Evolutionary conservation across 2,797 vertebrate genomes (phyloP).

Genomic region (Discoglossus pictus): DNA sequence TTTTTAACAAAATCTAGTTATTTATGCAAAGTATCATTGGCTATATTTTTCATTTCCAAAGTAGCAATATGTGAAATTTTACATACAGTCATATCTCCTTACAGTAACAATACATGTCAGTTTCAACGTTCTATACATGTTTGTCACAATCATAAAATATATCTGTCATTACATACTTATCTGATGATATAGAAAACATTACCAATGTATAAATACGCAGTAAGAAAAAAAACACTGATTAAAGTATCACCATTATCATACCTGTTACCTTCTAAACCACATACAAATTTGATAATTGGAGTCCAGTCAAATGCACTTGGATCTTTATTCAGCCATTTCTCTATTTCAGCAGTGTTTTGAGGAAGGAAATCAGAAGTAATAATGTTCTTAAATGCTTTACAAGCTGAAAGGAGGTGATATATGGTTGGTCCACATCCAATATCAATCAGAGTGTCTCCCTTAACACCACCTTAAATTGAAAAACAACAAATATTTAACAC

Average conservation of each 20-base stretch:
- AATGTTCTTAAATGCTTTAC: constrained; percentile 70
- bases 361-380: constrained; percentile 69
- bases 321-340: constrained; percentile 64
- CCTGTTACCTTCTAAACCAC: constrained; percentile 72
- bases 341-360: constrained; percentile 68
- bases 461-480: constrained; percentile 57
- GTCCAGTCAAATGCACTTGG: constrained; percentile 68
- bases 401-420: constrained; percentile 76
- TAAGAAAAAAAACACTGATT: too few relatives aligned
- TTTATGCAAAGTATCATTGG: too few relatives aligned
- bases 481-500: background rate
- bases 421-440: constrained; percentile 69
- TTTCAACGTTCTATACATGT: too few relatives aligned
- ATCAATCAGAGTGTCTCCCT: constrained; percentile 68
- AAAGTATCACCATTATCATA: too few relatives aligned
- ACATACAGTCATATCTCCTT: constrained; percentile 48
- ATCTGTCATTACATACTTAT: too few relatives aligned
- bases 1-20: too few relatives aligned
- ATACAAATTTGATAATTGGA: constrained; percentile 68
- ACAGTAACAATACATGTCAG: too few relatives aligned
- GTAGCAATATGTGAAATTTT: too few relatives aligned
- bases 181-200: too few relatives aligned
- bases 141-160: background rate
- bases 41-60: too few relatives aligned
- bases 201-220: background rate